Conservation (phyloP, 23 tunicate species). For the Botrylloides violaceus region DNA sequence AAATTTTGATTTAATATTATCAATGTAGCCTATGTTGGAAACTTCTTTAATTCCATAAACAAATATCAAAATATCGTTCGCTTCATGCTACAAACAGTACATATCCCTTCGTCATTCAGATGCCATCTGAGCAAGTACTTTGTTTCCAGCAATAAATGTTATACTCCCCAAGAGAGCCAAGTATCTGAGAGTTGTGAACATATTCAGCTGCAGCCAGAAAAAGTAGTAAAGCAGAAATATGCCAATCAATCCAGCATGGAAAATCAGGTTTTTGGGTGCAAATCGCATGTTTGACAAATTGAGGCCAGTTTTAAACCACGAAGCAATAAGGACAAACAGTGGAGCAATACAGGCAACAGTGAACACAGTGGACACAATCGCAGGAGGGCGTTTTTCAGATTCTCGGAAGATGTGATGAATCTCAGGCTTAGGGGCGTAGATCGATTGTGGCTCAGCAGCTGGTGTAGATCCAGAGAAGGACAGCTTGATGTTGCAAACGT, state of each 20-base stretch:
- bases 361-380: slow-evolving; percentile 68
- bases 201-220: slow-evolving; percentile 75
- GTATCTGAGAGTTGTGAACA: slow-evolving; percentile 84
- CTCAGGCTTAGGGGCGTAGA: slow-evolving; percentile 54
- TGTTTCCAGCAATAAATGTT: slow-evolving; percentile 88
- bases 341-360: slow-evolving; percentile 77
- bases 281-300: slow-evolving; percentile 43
- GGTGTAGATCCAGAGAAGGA: slow-evolving; percentile 39
- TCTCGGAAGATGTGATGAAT: slow-evolving; percentile 77
- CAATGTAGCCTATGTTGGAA: too few species aligned
- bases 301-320: slow-evolving; percentile 70
- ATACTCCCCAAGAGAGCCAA: slow-evolving; percentile 54
- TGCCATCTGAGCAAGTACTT: slow-evolving; percentile 55
- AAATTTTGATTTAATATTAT: too few species aligned
- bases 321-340: slow-evolving; percentile 21
- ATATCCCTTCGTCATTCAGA: background rate
- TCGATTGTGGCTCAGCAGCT: background rate
- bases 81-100: background rate
- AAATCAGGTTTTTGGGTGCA: slow-evolving; percentile 70
- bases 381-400: slow-evolving; percentile 83
- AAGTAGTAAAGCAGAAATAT: slow-evolving; percentile 75
- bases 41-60: too few species aligned
- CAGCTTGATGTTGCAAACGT: slow-evolving; percentile 52
- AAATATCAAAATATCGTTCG: too few species aligned
- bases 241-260: slow-evolving; percentile 72